phyloP scores from a whole-genome alignment of 2,113 vertebrate genomes.

The Bubalus kerabau region DNA sequence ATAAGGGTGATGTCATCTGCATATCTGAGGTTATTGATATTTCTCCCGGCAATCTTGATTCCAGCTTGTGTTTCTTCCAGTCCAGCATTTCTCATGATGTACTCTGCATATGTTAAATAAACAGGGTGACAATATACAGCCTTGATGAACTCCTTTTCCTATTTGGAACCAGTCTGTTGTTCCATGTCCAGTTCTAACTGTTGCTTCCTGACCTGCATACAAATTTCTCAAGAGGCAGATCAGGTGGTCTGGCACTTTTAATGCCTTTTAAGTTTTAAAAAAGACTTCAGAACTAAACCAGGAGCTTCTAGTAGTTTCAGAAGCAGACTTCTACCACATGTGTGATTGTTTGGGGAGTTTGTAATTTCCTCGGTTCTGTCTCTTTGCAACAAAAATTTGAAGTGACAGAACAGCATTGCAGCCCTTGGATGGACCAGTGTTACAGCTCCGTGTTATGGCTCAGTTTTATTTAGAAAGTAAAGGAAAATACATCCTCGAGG shows the following conservation, averaged over 20 bases:
- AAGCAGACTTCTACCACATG: not conserved
- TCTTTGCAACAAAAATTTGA: not conserved
- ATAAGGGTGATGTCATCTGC: too few relatives aligned
- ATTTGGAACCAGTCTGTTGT: too few relatives aligned
- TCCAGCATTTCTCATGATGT: too few relatives aligned
- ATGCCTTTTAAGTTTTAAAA: not conserved
- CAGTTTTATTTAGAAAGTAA: not conserved
- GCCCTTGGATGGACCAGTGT: not conserved
- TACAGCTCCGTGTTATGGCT: not conserved
- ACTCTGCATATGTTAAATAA: too few relatives aligned
- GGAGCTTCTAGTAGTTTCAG: not conserved
- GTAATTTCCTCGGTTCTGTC: not conserved
- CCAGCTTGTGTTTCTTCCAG: too few relatives aligned
- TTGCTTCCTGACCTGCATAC: too few relatives aligned
- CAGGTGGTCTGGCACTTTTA: not conserved
- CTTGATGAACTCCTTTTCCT: too few relatives aligned
- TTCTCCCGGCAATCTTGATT: too few relatives aligned
- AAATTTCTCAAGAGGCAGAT: too few relatives aligned
- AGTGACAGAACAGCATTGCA: rapidly evolving
- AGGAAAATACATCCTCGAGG: not conserved
- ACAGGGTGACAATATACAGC: too few relatives aligned
- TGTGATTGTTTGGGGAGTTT: not conserved
- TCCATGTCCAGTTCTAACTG: too few relatives aligned
- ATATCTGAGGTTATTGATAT: too few relatives aligned
- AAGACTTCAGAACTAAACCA: not conserved